Evolutionary conservation across 2,797 vertebrate species (phyloP), one percentile per base, ranked within the genome.

Genomic region (Denticeps clupeoides): DNA sequence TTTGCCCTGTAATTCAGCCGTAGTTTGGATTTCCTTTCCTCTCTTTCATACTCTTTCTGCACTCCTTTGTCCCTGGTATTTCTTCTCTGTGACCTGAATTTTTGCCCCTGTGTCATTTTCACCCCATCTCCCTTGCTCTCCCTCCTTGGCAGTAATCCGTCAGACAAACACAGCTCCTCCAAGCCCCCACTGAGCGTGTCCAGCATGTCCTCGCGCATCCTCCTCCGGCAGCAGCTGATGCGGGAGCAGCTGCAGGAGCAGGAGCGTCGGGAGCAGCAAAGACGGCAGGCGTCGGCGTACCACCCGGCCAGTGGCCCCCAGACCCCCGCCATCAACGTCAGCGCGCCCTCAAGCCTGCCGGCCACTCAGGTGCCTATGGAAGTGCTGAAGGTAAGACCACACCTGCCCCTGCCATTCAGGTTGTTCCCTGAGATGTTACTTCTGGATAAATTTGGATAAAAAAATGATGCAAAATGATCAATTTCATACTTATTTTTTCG

Each of bases 211-310:
- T 97, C 93, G 75, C 89, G 92, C 66, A 87, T 97, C 81, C 79
- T 95, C 82, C 83, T 97, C 79, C 89, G 92, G 57, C 94, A 98
- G 78, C 93, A 97, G 84, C 87, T 98, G 87, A 96, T 96, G 93
- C 89, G 91, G 70, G 93, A 98, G 82, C 93, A 97, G 83, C 89
- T 97, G 68, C 89, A 94, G 80, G 89, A 96, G 79, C 92, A 98
- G 72, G 94, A 97, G 75, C 86, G 91, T 48, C 83, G 89, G 58
- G 94, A 97, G 73, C 89, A 89, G 79, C 89, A 87, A 68, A 64
- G 73, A 65, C 88, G 87, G 56, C 91, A 90, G 64, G 85, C 83
- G 60, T 81, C 88, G 58, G 85, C 85, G 67, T 91, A 87, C 83
- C 82, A 90, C 70, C 89, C 89, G 60, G 80, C 80, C 40, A 74